Base-by-base conservation (phyloP, 2,113 vertebrate genomes). In the Copsychus sechellarum region DNA sequence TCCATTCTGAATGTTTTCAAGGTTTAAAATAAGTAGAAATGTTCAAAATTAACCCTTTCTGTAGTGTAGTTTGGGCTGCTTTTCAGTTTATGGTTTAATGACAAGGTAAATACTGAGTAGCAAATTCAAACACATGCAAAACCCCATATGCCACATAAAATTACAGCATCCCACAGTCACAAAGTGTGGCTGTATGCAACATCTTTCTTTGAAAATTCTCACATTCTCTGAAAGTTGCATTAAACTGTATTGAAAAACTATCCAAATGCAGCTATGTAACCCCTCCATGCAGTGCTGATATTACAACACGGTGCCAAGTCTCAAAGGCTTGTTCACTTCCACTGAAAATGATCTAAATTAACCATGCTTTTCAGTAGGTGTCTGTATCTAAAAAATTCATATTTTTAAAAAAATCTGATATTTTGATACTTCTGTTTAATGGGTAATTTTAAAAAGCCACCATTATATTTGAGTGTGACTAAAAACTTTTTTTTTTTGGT, bases 231-330 rank as follows among this genome's bases (percentile, higher is more conserved):
- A n/a, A 3, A 26, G 29, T 18, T 80, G 45, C 64, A 58, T 19
- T 54, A 81, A 77, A 48, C n/a, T 40, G 31, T 29, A 31, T 14
- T 0, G 3, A 70, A 76, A 72, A 82, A 61, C 15, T 53, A 19
- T 90, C 19, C 57, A 65, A 56, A 72, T 54, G 40, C 11, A 34
- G 3, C 14, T 47, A 42, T 6, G 5, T 40, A 77, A 76, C 5
- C 51, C 12, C 23, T 36, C 43, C 23, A 17, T 12, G 17, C 72
- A 86, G 45, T 10, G 38, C 28, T 58, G 13, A 7, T 45, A 48
- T 43, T 33, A 36, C 36, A 72, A 15, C 0, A 40, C 0, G 24
- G 21, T 2, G 16, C 4, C 72, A 72, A 66, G 11, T 19, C 31
- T 65, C 51, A 61, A n/a, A n/a, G 17, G 29, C 33, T 86, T 60